Evolutionary conservation across 2,888 invertebrate species (phyloP).

Genomic region (Nematopogon swammerdamellus): DNA sequence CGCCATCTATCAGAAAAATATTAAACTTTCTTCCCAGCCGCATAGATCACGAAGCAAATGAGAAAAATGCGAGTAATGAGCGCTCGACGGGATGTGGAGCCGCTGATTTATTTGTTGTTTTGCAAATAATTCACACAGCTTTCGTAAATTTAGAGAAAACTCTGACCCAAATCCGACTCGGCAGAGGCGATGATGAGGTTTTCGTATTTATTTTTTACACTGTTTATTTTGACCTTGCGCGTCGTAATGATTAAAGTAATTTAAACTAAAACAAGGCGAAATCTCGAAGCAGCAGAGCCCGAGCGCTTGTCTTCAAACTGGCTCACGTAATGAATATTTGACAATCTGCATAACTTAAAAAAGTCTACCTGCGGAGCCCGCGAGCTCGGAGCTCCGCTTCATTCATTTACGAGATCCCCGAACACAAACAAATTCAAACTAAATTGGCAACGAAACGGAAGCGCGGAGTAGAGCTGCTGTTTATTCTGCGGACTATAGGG

Average conservation of each 20-base stretch:
- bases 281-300: too few species aligned
- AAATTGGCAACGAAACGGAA: slow-evolving; percentile 30
- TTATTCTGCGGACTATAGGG: slow-evolving; percentile 2
- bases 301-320: not conserved
- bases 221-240: too few species aligned
- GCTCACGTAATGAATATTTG: not conserved
- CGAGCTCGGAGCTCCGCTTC: not conserved
- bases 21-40: slow-evolving; percentile 3
- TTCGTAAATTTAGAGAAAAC: too few species aligned
- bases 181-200: too few species aligned
- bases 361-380: not conserved
- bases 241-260: too few species aligned
- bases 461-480: slow-evolving; percentile 6
- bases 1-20: slow-evolving; percentile 20
- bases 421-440: slow-evolving; percentile 41
- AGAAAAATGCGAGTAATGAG: not conserved
- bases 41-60: not conserved
- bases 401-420: not conserved
- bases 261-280: too few species aligned
- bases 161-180: too few species aligned
- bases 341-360: not conserved
- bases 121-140: not conserved
- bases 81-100: not conserved
- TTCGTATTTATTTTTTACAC: too few species aligned
- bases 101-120: not conserved